Percentiles rank a stretch among this genome's conserved stretches.
Conservation (phyloP, 2,888 invertebrate genomes). For the Yponomeuta cagnagella region DNA sequence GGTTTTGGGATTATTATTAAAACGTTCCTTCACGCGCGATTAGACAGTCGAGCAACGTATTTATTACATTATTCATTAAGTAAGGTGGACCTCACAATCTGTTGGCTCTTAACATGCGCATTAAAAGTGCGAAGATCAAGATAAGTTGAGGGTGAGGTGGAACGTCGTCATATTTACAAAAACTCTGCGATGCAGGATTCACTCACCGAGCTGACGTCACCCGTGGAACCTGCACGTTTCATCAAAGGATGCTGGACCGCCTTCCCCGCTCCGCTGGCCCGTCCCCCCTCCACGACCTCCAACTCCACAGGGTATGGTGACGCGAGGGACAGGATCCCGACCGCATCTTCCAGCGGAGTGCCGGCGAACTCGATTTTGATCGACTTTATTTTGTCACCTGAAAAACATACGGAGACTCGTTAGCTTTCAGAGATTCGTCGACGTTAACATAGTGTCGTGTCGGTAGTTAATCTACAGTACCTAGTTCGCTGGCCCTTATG, state of each 20-base stretch:
- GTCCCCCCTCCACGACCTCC: slow-evolving; percentile 77
- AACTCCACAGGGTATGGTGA: slow-evolving; percentile 92
- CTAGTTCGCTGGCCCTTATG: too few species aligned
- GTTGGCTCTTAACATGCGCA: too few species aligned
- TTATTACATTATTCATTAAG: too few species aligned
- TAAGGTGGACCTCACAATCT: too few species aligned
- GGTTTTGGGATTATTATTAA: background rate
- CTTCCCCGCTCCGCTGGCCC: slow-evolving; percentile 59
- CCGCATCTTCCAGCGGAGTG: slow-evolving; percentile 92
- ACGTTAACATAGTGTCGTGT: too few species aligned
- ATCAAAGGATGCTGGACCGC: slow-evolving; percentile 85
- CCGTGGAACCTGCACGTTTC: slow-evolving; percentile 84
- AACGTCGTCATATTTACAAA: background rate
- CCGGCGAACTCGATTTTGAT: slow-evolving; percentile 91
- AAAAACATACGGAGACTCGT: slow-evolving; percentile 24
- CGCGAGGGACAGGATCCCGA: slow-evolving; percentile 91
- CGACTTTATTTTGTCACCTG: slow-evolving; percentile 91
- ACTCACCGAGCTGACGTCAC: slow-evolving; percentile 81
- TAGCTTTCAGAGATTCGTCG: background rate
- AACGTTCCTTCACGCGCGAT: slow-evolving; percentile 4
- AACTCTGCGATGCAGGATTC: background rate
- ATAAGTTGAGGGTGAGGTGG: too few species aligned
- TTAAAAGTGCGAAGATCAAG: too few species aligned
- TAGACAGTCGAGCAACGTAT: background rate
- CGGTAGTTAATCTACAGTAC: too few species aligned